phyloP scores from a whole-genome alignment of 2,797 vertebrate species.

The Mormyrops attenuatus region DNA sequence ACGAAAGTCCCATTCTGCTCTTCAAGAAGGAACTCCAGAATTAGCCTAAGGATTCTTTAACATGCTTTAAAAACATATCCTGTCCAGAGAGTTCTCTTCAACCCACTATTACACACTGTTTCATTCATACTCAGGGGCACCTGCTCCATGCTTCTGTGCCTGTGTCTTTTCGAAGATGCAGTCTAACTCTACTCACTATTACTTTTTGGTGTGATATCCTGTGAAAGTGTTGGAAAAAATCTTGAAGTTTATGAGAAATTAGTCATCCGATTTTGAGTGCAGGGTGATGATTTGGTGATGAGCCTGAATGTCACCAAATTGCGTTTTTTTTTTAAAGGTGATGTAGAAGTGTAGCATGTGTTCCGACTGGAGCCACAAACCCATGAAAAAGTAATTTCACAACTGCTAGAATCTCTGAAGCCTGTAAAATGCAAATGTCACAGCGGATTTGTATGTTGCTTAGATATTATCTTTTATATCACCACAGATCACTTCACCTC shows the following conservation, averaged over 20 bases:
- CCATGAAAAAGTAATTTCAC: background rate
- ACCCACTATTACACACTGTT: background rate
- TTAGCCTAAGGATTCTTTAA: background rate
- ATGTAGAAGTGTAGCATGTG: background rate
- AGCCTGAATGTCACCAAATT: background rate
- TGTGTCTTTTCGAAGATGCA: background rate
- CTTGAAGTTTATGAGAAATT: background rate
- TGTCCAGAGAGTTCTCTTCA: background rate
- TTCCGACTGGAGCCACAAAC: conserved; percentile 1
- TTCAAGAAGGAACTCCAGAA: background rate
- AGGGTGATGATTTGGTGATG: background rate
- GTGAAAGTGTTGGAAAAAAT: background rate
- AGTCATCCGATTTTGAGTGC: background rate
- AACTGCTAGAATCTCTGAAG: background rate
- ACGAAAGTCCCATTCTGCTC: background rate
- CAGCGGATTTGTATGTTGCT: background rate
- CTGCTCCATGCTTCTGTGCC: background rate
- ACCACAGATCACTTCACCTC: background rate
- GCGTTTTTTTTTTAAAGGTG: background rate
- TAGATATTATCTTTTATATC: background rate
- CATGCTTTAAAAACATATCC: background rate
- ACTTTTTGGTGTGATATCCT: background rate
- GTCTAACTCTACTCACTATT: background rate
- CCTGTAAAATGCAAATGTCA: background rate
- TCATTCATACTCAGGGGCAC: background rate